Percentiles rank a stretch among this genome's conserved stretches.
Conservation (phyloP, 2,113 vertebrate species). For the Asarcornis scutulata region DNA sequence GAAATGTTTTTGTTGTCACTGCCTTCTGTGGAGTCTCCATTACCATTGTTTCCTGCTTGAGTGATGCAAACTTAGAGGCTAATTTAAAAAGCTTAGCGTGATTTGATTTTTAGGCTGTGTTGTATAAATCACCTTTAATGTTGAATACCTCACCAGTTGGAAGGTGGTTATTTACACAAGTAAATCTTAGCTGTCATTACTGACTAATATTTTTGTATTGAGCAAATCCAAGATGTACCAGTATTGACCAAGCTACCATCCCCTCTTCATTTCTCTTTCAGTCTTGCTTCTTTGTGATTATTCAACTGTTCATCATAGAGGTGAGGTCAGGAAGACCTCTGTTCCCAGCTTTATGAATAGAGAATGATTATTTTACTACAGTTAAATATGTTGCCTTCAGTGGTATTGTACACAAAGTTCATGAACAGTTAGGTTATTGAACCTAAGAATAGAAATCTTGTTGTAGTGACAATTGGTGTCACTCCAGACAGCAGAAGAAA, state of each 20-base stretch:
- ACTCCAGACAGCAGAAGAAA: not conserved
- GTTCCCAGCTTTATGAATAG: not conserved
- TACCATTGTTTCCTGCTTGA: not conserved
- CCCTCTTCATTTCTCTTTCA: not conserved
- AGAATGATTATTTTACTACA: not conserved
- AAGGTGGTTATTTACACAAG: not conserved
- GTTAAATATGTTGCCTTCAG: not conserved
- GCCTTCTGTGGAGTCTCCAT: not conserved
- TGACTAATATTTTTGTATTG: not conserved
- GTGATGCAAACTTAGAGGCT: not conserved
- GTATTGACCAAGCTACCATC: not conserved
- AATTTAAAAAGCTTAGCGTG: not conserved
- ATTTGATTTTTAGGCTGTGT: not conserved
- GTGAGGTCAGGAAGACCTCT: not conserved
- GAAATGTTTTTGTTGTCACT: not conserved
- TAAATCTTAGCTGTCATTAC: not conserved
- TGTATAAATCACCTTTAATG: not conserved
- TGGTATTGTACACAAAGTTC: not conserved
- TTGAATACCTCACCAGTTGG: not conserved
- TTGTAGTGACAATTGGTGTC: not conserved
- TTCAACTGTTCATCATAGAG: not conserved
- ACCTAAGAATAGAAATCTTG: not conserved
- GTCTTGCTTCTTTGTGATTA: rapidly evolving
- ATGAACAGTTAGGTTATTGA: not conserved
- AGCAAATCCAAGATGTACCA: not conserved